phyloP scores from a whole-genome alignment of 2,888 invertebrate genomes.

The Epiperipatus broadwayi region DNA sequence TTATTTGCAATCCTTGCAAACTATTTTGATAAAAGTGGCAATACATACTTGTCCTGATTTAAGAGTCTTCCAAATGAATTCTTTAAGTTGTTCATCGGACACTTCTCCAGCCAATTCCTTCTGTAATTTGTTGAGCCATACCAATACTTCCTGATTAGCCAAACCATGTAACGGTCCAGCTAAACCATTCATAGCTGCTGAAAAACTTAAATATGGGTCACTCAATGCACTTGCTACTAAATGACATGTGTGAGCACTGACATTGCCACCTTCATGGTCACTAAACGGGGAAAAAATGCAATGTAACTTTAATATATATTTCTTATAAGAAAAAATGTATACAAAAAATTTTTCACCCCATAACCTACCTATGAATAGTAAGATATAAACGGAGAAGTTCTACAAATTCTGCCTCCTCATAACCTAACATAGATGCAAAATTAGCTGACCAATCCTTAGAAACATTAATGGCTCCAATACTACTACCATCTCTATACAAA shows the following conservation, averaged over 20 bases:
- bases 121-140: constrained; percentile 79
- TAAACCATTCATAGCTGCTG: constrained; percentile 78
- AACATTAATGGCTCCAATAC: constrained; percentile 68
- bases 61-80: constrained; percentile 91
- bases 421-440: constrained; percentile 77
- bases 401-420: constrained; percentile 52
- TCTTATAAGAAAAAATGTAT: constrained; percentile 15
- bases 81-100: constrained; percentile 74
- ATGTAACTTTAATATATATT: constrained; percentile 4
- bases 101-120: constrained; percentile 60
- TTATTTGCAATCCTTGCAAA: too few species aligned
- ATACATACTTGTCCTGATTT: constrained; percentile 63
- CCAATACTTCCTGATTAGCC: constrained; percentile 78
- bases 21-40: too few species aligned
- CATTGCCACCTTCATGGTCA: constrained; percentile 92
- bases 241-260: constrained; percentile 83
- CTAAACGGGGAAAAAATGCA: constrained; percentile 31
- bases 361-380: constrained; percentile 55
- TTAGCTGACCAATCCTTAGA: constrained; percentile 82
- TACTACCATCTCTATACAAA: constrained; percentile 59
- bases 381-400: constrained; percentile 82
- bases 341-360: constrained; percentile 10
- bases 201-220: constrained; percentile 77
- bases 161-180: constrained; percentile 89
- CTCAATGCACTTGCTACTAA: constrained; percentile 81